Percentiles rank a stretch among this genome's conserved stretches.
Conservation (phyloP, 1,140 invertebrate genomes). For the Drosophila biarmipes region DNA sequence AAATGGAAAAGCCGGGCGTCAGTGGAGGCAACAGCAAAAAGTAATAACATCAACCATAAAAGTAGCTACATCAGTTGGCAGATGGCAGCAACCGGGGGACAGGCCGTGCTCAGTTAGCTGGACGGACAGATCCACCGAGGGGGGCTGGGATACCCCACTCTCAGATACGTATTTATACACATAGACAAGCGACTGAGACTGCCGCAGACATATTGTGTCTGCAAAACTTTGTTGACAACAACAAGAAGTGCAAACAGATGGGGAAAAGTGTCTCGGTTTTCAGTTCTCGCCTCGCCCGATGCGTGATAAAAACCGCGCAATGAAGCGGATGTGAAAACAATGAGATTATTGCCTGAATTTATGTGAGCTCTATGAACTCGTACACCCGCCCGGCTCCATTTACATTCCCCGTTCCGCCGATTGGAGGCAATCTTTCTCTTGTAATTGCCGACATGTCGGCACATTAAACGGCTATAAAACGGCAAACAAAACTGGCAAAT, state of each 20-base stretch:
- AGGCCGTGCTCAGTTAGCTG: constrained; percentile 19
- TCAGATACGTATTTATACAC: constrained; percentile 20
- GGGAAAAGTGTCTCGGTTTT: constrained; percentile 54
- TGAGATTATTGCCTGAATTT: constrained; percentile 79
- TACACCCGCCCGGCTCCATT: constrained; percentile 3
- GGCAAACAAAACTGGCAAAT: constrained; percentile 68
- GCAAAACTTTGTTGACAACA: constrained; percentile 78
- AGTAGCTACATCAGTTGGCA: constrained; percentile 81
- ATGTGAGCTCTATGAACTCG: constrained; percentile 62
- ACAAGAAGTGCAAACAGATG: constrained; percentile 44
- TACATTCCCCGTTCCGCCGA: constrained; percentile 8
- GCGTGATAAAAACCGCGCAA: constrained; percentile 66
- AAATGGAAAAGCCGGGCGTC: constrained; percentile 23
- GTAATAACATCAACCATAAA: constrained; percentile 82
- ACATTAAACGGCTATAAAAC: constrained; percentile 80
- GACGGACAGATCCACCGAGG: constrained; percentile 5
- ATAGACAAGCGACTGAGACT: constrained; percentile 50
- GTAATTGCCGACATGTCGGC: constrained; percentile 80
- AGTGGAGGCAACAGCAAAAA: constrained; percentile 48
- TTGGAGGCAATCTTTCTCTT: constrained; percentile 40
- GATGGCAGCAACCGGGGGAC: constrained; percentile 58
- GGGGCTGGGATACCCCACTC: background rate
- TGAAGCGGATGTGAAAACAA: constrained; percentile 76
- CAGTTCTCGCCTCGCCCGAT: constrained; percentile 27
- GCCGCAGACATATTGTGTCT: constrained; percentile 79